A percentile compares a stretch with the other conserved stretches of the same genome.
phyloP scores from a whole-genome alignment of 2,888 invertebrate genomes.

The Parnassius orleans region DNA sequence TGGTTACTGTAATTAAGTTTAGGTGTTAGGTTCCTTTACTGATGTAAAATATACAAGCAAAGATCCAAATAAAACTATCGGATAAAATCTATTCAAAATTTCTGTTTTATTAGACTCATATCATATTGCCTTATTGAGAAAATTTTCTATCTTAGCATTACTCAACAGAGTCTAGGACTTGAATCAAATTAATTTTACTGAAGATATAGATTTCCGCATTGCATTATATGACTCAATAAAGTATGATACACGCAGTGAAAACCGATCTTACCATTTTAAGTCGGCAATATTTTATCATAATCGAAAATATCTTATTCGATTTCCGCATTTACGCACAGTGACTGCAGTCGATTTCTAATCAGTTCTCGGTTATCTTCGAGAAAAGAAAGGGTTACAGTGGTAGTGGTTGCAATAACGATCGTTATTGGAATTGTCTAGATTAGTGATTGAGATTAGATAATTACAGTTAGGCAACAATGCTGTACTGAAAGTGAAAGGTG shows the following conservation, averaged over 20 bases:
- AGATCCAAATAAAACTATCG: too few species aligned
- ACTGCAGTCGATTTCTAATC: constrained; percentile 6
- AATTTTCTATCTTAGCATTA: constrained; percentile 8
- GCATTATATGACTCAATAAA: constrained; percentile 26
- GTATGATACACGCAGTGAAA: constrained; percentile 25
- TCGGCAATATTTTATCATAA: constrained; percentile 22
- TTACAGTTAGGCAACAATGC: constrained; percentile 50
- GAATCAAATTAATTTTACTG: constrained; percentile 20
- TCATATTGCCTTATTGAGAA: too few species aligned
- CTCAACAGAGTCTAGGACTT: neutral
- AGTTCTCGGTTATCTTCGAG: constrained; percentile 7
- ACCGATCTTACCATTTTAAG: constrained; percentile 24
- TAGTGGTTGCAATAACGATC: constrained; percentile 30
- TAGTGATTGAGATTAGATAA: constrained; percentile 61
- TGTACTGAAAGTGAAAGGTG: constrained; percentile 59
- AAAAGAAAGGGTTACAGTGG: constrained; percentile 25
- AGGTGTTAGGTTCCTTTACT: too few species aligned
- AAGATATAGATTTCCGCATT: constrained; percentile 24
- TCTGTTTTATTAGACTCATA: too few species aligned
- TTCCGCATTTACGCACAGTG: constrained; percentile 24
- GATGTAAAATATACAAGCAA: too few species aligned
- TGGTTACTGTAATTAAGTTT: too few species aligned
- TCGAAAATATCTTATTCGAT: constrained; percentile 21
- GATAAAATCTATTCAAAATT: too few species aligned
- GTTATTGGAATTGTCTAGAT: constrained; percentile 47